Evolutionary conservation across 2,888 invertebrate species (phyloP).

Genomic region (Megalurothrips usitatus): DNA sequence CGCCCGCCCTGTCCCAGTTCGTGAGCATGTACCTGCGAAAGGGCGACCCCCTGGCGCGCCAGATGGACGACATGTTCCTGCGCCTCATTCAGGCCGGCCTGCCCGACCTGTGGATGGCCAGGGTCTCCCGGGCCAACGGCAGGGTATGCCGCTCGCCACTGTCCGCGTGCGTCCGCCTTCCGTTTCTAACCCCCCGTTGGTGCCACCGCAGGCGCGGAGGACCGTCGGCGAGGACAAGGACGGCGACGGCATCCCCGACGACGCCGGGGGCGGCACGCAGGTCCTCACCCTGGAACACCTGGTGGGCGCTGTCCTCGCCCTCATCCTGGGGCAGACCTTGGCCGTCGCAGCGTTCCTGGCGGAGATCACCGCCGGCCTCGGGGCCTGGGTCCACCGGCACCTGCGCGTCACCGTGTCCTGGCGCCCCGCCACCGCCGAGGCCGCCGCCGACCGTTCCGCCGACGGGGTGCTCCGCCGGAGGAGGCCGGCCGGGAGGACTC

Average conservation of each 20-base stretch:
- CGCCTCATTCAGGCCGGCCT: background rate
- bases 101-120: background rate
- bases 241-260: background rate
- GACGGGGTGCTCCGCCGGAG: background rate
- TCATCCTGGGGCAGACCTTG: background rate
- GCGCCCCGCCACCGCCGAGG: background rate
- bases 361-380: background rate
- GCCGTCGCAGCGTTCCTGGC: background rate
- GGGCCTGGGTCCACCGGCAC: background rate
- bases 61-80: background rate
- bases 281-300: slow-evolving; percentile 13
- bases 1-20: background rate
- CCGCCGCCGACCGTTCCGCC: background rate
- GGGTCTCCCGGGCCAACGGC: background rate
- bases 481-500: background rate
- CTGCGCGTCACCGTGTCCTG: background rate
- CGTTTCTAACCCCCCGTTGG: background rate
- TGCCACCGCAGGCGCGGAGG: background rate
- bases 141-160: background rate
- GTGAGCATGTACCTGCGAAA: slow-evolving; percentile 1
- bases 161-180: too few species aligned
- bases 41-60: background rate
- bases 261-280: slow-evolving; percentile 1
- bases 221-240: background rate
- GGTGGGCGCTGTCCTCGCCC: background rate